Evolutionary conservation across 2,888 invertebrate species (phyloP).

Genomic region (Apamea monoglypha): DNA sequence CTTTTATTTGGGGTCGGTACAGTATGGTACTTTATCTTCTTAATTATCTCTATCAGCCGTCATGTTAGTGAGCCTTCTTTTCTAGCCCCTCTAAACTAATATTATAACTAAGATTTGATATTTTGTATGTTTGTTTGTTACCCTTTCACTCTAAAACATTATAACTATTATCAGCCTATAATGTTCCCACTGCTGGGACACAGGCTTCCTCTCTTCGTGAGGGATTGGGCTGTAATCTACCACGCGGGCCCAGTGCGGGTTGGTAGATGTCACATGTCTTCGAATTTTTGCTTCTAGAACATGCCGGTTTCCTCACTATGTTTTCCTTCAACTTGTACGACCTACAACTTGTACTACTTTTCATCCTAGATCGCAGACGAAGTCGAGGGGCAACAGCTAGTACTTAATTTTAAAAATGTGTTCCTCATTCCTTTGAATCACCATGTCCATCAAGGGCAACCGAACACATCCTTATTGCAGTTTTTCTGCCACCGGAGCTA

Average conservation of each 20-base stretch:
- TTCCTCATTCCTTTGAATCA: not conserved
- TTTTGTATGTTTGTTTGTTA: not conserved
- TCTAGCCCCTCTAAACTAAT: not conserved
- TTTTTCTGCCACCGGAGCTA: not conserved
- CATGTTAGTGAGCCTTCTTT: not conserved
- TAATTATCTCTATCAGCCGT: not conserved
- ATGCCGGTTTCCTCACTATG: too few species aligned
- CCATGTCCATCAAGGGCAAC: not conserved
- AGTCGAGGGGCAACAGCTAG: not conserved
- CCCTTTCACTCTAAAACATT: not conserved
- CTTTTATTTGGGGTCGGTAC: not conserved
- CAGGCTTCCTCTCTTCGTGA: too few species aligned
- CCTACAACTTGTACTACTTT: not conserved
- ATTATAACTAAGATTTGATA: not conserved
- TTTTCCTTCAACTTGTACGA: too few species aligned
- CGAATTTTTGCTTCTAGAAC: too few species aligned
- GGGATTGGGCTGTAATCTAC: too few species aligned
- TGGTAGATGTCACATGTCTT: too few species aligned
- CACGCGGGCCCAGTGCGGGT: too few species aligned
- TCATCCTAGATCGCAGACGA: not conserved
- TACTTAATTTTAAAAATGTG: not conserved
- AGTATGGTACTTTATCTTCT: too few species aligned
- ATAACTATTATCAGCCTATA: too few species aligned
- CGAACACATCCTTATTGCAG: not conserved
- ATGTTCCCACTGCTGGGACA: too few species aligned